Base-by-base conservation (phyloP, 2,888 invertebrate species). In the Hemistola chrysoprasaria region DNA sequence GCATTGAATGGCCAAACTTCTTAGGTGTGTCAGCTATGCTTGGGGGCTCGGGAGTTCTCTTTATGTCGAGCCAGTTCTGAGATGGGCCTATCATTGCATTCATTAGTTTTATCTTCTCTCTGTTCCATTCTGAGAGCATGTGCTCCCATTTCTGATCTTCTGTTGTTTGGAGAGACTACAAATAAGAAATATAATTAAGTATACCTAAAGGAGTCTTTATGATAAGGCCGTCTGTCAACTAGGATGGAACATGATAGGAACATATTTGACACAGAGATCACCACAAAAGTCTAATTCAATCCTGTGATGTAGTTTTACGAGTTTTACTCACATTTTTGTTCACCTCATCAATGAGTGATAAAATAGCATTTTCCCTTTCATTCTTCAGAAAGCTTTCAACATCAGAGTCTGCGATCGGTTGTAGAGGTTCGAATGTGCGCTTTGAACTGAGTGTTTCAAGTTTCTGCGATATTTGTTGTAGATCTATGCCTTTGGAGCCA, bases 391-490 rank as follows among this genome's bases (percentile, higher is more conserved):
- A 98, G 61, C 95, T 95, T 56, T 95, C 94, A 53, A 98, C 94
- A 76, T 98, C 98, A 8, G 97, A 95, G 68, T 97, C 97, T 22
- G 95, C 93, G 32, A 96, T 94, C 0, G 97, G 96, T 81, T 97
- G 97, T 10, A 98, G 87, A 0, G 98, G 95, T 73, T 96, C 95
- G 62, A 96, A 95, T n/a, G 95, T 95, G 37, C 93, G 91, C 46
- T 96, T 93, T 4, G 97, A 93, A 72, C 95, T 97, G 1, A 98
- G 90, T 0, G 95, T 93, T 77, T 97, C 97, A 16, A 98, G 86
- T 66, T 97, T 97, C 64, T 97, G 96, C 2, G 96, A 94, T 55
- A 98, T 94, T 83, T 95, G 95, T n/a, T 97, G 96, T 31, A 98
- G 86, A 84, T 98, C 98, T 56, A 97, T 94, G 2, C 98, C 98